Base-by-base conservation (phyloP, 2,888 invertebrate genomes). In the Agriopis leucophaearia region DNA sequence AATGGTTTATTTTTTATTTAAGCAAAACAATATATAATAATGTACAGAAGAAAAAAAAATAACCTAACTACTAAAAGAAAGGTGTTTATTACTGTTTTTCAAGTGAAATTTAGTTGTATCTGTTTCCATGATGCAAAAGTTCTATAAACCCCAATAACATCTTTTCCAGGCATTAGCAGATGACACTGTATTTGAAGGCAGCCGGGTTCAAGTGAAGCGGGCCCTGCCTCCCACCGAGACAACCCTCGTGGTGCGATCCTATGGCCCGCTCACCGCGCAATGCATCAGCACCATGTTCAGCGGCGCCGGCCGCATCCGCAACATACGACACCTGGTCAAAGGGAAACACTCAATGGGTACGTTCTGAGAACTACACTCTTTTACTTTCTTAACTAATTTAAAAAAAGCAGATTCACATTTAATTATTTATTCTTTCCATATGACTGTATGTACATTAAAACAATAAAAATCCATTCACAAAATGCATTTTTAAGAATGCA, bases 341-440 rank as follows among this genome's bases (percentile, higher is more conserved):
- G 90, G 89, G 44, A 90, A 84, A 74, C 89, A 89, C 54, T 66
- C 85, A 51, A 87, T 87, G 75, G 76, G 92, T 91, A 76, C 74
- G 77, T 74, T 52, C 51, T 7, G 48, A 27, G 27, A 27, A 27
- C 27, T 5, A 5, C 27, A 27, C 27, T 27, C 27, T 27, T 27
- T 27, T 27, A 27, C 27, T 27, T 27, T 27, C n/a, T n/a, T n/a
- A n/a, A n/a, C n/a, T n/a, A n/a, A n/a, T n/a, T n/a, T n/a, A n/a
- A 27, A 27, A 1, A 27, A 27, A 27, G 27, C 2, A 1, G 27
- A 27, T 27, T 27, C 4, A 27, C 1, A 27, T 27, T 27, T 2
- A 27, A 27, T 27, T 27, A 4, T 2, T 27, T n/a, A n/a, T n/a
- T n/a, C n/a, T n/a, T n/a, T n/a, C n/a, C n/a, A n/a, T n/a, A n/a